phyloP scores from a whole-genome alignment of 2,888 invertebrate genomes.

The Yponomeuta cagnagella region DNA sequence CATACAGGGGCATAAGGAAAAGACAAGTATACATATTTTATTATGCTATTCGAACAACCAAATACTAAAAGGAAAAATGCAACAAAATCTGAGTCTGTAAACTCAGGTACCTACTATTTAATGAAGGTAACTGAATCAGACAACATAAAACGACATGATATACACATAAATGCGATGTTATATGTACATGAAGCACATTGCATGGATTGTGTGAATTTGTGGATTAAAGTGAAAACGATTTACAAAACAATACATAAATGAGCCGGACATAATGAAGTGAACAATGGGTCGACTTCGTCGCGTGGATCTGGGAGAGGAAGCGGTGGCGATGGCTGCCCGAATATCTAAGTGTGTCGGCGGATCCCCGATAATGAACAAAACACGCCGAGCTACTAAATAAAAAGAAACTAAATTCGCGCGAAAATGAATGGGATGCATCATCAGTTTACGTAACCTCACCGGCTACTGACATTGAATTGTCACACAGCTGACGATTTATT shows the following conservation, averaged over 20 bases:
- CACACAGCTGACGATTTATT: slow-evolving; percentile 32
- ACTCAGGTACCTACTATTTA: neutral
- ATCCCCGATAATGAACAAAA: slow-evolving; percentile 2
- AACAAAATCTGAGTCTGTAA: neutral
- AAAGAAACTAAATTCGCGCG: slow-evolving; percentile 1
- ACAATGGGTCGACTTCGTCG: slow-evolving; percentile 72
- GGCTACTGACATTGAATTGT: slow-evolving; percentile 37
- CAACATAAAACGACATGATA: slow-evolving; percentile 1
- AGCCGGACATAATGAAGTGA: slow-evolving; percentile 44
- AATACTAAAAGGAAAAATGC: neutral
- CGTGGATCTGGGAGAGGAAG: slow-evolving; percentile 50
- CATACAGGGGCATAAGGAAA: slow-evolving; percentile 7
- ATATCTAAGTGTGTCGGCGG: neutral
- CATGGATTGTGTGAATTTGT: slow-evolving; percentile 7
- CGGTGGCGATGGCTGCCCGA: slow-evolving; percentile 29
- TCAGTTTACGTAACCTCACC: slow-evolving; percentile 32
- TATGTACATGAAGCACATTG: slow-evolving; percentile 3
- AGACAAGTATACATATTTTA: neutral
- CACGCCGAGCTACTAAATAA: neutral
- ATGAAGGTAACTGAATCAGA: neutral
- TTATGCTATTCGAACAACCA: neutral
- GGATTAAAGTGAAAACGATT: neutral
- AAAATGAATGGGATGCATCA: slow-evolving; percentile 9
- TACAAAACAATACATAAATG: neutral
- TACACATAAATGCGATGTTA: slow-evolving; percentile 6